phyloP scores from a whole-genome alignment of 2,888 invertebrate species.

The Serripes groenlandicus region DNA sequence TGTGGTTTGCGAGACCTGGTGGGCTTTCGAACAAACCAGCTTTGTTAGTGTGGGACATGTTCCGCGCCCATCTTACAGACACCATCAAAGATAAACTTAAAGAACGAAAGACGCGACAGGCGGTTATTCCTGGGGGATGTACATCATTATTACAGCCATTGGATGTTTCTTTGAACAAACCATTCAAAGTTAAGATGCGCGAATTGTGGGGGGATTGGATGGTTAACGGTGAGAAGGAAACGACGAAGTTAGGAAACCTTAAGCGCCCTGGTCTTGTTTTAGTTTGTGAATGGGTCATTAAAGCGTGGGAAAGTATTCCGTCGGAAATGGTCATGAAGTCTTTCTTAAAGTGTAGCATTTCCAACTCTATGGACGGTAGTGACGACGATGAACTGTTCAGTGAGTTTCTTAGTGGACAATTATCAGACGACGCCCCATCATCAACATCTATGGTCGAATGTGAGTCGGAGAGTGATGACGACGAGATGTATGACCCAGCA shows the following conservation, averaged over 20 bases:
- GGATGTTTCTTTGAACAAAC: slow-evolving; percentile 52
- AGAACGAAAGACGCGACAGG: slow-evolving; percentile 6
- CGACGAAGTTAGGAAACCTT: slow-evolving; percentile 44
- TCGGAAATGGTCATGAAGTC: slow-evolving; percentile 25
- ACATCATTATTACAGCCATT: slow-evolving; percentile 56
- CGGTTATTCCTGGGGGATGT: slow-evolving; percentile 54
- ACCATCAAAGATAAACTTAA: slow-evolving; percentile 13
- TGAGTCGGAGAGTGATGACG: too few species aligned
- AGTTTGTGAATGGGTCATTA: slow-evolving; percentile 39
- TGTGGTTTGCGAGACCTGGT: slow-evolving; percentile 52
- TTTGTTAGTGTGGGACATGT: slow-evolving; percentile 58
- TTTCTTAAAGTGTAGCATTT: slow-evolving; percentile 41
- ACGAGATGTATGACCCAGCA: too few species aligned
- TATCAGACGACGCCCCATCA: too few species aligned
- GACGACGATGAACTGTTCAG: slow-evolving; percentile 32
- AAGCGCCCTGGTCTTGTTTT: slow-evolving; percentile 18
- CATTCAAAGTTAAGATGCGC: slow-evolving; percentile 30
- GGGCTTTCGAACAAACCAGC: slow-evolving; percentile 40
- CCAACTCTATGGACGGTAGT: slow-evolving; percentile 27
- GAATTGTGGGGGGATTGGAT: slow-evolving; percentile 34
- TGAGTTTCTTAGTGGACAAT: too few species aligned
- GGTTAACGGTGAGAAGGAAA: background rate
- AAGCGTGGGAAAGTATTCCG: slow-evolving; percentile 21
- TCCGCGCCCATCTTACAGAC: slow-evolving; percentile 28
- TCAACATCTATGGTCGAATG: too few species aligned